Evolutionary conservation across 1,140 invertebrate species (phyloP).

Genomic region (Argopecten irradians): DNA sequence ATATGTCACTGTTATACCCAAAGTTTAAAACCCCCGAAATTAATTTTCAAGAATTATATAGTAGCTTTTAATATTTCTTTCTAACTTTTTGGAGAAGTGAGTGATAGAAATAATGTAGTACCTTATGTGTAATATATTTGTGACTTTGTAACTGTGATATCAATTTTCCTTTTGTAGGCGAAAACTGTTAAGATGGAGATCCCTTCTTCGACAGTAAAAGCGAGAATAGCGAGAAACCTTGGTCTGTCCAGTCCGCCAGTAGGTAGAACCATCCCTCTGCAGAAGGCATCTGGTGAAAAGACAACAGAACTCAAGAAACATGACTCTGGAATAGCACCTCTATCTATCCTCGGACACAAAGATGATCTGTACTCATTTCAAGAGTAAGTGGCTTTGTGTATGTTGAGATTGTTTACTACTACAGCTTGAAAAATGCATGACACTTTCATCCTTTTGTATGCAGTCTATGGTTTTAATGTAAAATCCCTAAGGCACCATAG

Average conservation of each 20-base stretch:
- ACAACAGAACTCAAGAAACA: conserved; percentile 35
- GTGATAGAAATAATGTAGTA: no score
- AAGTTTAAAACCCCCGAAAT: no score
- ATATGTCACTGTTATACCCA: no score
- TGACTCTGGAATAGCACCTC: conserved; percentile 69
- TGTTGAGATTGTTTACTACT: neutral
- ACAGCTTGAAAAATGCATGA: neutral
- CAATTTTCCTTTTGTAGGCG: conserved; percentile 29
- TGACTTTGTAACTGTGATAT: neutral
- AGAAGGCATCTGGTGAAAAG: conserved; percentile 70
- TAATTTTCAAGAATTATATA: no score
- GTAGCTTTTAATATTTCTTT: no score
- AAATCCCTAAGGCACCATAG: neutral
- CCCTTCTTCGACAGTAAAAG: conserved; percentile 69
- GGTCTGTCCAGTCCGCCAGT: conserved; percentile 74
- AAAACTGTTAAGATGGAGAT: conserved; percentile 32
- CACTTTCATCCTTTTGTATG: neutral
- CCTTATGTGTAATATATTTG: no score
- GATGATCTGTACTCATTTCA: conserved; percentile 80
- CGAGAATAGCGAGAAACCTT: conserved; percentile 76
- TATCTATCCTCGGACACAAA: conserved; percentile 81
- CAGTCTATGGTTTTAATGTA: neutral
- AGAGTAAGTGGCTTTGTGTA: conserved; percentile 60
- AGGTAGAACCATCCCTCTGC: conserved; percentile 72
- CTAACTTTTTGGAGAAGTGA: no score